A percentile compares a stretch with the other conserved stretches of the same genome.
phyloP scores from a whole-genome alignment of 2,888 invertebrate genomes.

The Nephrotoma flavescens region DNA sequence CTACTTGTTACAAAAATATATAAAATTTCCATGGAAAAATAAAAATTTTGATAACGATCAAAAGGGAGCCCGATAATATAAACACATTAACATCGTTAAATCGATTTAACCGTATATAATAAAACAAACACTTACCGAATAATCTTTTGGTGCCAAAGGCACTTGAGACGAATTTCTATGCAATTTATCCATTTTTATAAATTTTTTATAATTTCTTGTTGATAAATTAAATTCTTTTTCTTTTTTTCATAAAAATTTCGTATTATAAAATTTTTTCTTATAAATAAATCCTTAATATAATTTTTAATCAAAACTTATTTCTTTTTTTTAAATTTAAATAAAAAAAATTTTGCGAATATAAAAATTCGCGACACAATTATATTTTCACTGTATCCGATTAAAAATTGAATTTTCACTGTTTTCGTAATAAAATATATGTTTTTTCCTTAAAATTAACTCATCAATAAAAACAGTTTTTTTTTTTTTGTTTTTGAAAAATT shows the following conservation, averaged over 20 bases:
- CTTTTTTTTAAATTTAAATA: conserved; percentile 2
- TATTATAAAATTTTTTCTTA: background rate
- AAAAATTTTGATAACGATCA: background rate
- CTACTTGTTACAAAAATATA: background rate
- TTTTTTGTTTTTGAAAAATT: background rate
- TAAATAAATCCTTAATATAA: background rate
- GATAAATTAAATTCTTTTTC: background rate
- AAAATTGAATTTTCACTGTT: background rate
- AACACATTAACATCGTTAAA: background rate
- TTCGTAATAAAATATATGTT: background rate
- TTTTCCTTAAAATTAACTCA: background rate
- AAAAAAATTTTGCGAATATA: background rate
- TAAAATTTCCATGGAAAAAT: background rate
- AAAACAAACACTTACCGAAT: conserved; percentile 26
- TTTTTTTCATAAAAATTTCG: background rate
- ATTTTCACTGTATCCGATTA: background rate
- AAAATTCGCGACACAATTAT: background rate
- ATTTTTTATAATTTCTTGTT: background rate
- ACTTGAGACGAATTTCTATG: conserved; percentile 31
- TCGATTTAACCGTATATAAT: background rate
- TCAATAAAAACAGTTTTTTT: background rate
- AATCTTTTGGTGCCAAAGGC: conserved; percentile 27
- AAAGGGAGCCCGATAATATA: background rate
- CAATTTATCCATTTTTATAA: conserved; percentile 15
- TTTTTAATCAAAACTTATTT: background rate